A percentile compares a stretch with the other conserved stretches of the same genome.
phyloP scores from a whole-genome alignment of 2,888 invertebrate species.

The Matsumyia berberina region DNA sequence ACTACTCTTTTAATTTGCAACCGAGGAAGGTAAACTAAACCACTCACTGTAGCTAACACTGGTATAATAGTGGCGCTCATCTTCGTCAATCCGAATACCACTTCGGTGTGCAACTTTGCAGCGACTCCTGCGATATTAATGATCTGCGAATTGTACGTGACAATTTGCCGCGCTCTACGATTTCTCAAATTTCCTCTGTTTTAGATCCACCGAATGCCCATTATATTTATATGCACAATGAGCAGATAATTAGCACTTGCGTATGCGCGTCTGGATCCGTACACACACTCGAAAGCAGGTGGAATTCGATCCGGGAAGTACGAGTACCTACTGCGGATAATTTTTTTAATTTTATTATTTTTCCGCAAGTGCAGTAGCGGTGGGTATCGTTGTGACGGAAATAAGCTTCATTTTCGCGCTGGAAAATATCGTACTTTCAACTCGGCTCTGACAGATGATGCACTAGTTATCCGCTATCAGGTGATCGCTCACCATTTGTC shows the following conservation, averaged over 20 bases:
- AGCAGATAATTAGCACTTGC: slow-evolving; percentile 71
- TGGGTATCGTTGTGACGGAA: slow-evolving; percentile 68
- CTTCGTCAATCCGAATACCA: slow-evolving; percentile 14
- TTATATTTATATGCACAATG: slow-evolving; percentile 72
- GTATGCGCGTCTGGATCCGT: slow-evolving; percentile 23
- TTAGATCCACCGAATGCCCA: slow-evolving; percentile 32
- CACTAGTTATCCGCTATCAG: slow-evolving; percentile 54
- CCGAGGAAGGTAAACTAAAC: slow-evolving; percentile 13
- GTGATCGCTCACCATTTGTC: slow-evolving; percentile 75
- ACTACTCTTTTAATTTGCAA: slow-evolving; percentile 23
- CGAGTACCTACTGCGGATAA: not conserved
- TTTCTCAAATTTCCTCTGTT: slow-evolving; percentile 46
- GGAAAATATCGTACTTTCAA: slow-evolving; percentile 67
- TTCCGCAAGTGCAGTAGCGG: slow-evolving; percentile 62
- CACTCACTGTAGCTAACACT: slow-evolving; percentile 34
- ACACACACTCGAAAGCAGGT: slow-evolving; percentile 43
- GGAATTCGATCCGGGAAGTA: slow-evolving; percentile 71
- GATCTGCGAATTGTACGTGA: slow-evolving; percentile 74
- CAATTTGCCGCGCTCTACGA: slow-evolving; percentile 67
- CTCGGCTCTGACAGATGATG: slow-evolving; percentile 65
- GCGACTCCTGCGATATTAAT: slow-evolving; percentile 61
- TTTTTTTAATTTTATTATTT: slow-evolving; percentile 14
- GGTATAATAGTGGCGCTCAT: slow-evolving; percentile 38
- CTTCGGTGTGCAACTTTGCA: slow-evolving; percentile 27
- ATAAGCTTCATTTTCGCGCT: slow-evolving; percentile 65